Percentiles rank a stretch among this genome's conserved stretches.
These are phyloP conservation scores for Aphidius gifuensis DNA, from an alignment of 1,140 invertebrate species.

Conservation along the genomic window DNA sequence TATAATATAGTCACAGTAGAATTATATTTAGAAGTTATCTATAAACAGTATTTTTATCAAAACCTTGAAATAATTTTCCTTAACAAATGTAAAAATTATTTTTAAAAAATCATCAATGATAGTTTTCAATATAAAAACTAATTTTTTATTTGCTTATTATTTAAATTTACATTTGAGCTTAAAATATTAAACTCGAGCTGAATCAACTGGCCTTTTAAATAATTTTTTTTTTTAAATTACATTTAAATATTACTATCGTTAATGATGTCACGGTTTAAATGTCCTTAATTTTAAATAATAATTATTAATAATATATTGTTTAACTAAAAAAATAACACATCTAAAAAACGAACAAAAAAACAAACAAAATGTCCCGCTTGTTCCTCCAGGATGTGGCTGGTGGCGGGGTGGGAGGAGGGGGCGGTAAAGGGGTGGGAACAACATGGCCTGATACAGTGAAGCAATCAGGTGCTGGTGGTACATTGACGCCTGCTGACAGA, in stretches of 20 bases:
- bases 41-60: too few species aligned
- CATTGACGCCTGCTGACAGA: slow-evolving; percentile 86
- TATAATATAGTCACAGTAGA: too few species aligned
- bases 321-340: slow-evolving; percentile 23
- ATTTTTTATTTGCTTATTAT: too few species aligned
- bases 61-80: too few species aligned
- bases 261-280: too few species aligned
- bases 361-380: slow-evolving; percentile 42
- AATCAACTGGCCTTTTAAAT: not conserved
- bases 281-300: too few species aligned
- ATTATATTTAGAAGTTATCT: too few species aligned
- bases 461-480: slow-evolving; percentile 66
- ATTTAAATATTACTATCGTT: not conserved
- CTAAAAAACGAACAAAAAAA: not conserved
- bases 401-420: slow-evolving; percentile 58
- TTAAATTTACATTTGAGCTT: too few species aligned
- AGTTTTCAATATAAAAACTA: too few species aligned
- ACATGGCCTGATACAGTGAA: slow-evolving; percentile 60
- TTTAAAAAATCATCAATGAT: too few species aligned
- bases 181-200: not conserved
- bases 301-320: not conserved
- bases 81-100: too few species aligned
- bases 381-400: slow-evolving; percentile 56
- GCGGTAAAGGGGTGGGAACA: slow-evolving; percentile 62
- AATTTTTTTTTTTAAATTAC: not conserved